phyloP scores from a whole-genome alignment of 2,888 invertebrate species.

The Therioaphis trifolii region DNA sequence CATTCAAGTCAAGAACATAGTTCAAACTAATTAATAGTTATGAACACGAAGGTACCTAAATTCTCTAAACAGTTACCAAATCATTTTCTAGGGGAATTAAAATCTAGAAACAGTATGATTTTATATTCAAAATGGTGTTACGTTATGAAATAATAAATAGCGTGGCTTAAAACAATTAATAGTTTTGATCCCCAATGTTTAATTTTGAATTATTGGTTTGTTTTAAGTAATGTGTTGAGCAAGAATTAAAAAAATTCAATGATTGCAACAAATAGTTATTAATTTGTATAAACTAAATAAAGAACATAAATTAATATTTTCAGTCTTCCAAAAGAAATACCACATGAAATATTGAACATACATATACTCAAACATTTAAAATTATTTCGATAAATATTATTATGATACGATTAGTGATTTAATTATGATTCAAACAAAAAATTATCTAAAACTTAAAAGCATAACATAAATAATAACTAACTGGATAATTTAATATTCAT shows the following conservation, averaged over 20 bases:
- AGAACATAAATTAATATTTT: constrained; percentile 43
- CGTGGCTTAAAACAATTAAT: constrained; percentile 11
- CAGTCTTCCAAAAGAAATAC: constrained; percentile 60
- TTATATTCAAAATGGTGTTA: not conserved
- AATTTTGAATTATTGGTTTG: constrained; percentile 30
- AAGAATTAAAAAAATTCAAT: constrained; percentile 47
- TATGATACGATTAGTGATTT: constrained; percentile 22
- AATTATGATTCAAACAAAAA: constrained; percentile 31
- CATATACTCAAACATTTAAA: constrained; percentile 16
- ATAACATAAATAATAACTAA: constrained; percentile 48
- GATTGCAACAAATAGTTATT: constrained; percentile 55
- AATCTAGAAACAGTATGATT: not conserved
- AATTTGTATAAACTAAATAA: constrained; percentile 38
- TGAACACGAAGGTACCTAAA: constrained; percentile 32
- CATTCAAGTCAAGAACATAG: constrained; percentile 48
- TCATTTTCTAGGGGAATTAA: not conserved
- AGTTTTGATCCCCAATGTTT: constrained; percentile 43
- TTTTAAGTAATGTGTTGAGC: constrained; percentile 51
- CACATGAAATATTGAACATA: constrained; percentile 35
- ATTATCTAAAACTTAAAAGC: constrained; percentile 7
- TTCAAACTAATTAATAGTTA: constrained; percentile 13
- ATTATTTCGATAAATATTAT: constrained; percentile 18
- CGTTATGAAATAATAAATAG: constrained; percentile 9
- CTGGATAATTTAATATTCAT: not conserved
- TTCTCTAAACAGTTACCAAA: not conserved